Conservation (phyloP, 2,888 invertebrate species). For the Lasioglossum vierecki region DNA sequence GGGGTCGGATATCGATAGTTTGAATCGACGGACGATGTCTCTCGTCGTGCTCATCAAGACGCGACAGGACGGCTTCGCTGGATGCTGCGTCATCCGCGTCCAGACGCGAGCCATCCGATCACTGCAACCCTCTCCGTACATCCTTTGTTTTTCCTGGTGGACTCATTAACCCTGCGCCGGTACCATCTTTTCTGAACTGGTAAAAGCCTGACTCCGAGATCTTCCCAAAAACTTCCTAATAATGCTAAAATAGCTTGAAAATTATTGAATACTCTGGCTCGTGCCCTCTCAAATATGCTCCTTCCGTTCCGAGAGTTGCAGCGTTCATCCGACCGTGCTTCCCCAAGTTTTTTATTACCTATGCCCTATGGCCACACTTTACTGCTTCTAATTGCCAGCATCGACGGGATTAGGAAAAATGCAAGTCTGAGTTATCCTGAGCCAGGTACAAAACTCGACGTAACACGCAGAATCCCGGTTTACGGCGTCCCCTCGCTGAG, state of each 20-base stretch:
- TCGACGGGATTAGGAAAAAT: not conserved
- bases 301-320: not conserved
- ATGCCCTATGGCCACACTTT: not conserved
- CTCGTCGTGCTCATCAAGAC: slow-evolving; percentile 80
- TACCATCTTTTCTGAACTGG: not conserved
- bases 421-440: not conserved
- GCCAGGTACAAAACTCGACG: not conserved
- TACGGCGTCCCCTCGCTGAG: slow-evolving; percentile 9
- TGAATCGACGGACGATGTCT: slow-evolving; percentile 81
- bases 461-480: not conserved
- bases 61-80: slow-evolving; percentile 71
- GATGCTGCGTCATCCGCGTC: slow-evolving; percentile 78
- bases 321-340: not conserved
- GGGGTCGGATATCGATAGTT: slow-evolving; percentile 82
- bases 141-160: slow-evolving; percentile 61
- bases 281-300: not conserved
- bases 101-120: slow-evolving; percentile 58
- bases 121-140: slow-evolving; percentile 16
- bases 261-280: not conserved
- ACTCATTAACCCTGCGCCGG: not conserved
- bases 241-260: no score
- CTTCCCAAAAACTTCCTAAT: not conserved
- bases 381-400: not conserved
- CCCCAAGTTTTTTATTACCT: not conserved
- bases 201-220: not conserved